Evolutionary conservation across 2,888 invertebrate species (phyloP).

Genomic region (Orthonevra nobilis): DNA sequence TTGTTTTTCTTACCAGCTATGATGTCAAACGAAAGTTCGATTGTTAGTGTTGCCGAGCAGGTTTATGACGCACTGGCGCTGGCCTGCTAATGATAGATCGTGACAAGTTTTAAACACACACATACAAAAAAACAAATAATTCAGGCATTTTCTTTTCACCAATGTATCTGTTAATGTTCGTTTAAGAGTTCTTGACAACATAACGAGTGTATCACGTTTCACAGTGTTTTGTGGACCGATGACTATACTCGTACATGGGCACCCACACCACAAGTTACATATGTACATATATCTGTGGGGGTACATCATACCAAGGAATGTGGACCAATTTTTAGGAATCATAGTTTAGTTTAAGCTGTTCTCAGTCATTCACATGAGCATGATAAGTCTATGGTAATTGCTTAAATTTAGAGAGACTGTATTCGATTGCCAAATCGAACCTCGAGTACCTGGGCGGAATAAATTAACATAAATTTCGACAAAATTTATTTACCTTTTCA

Average conservation of each 20-base stretch:
- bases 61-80: slow-evolving; percentile 38
- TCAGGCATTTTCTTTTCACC: slow-evolving; percentile 7
- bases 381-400: too few species aligned
- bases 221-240: slow-evolving; percentile 1
- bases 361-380: too few species aligned
- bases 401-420: too few species aligned
- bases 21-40: slow-evolving; percentile 45
- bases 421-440: too few species aligned
- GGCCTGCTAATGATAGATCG: slow-evolving; percentile 28
- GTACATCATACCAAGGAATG: too few species aligned
- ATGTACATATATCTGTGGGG: too few species aligned
- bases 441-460: too few species aligned
- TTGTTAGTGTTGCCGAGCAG: background rate
- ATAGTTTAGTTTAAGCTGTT: too few species aligned
- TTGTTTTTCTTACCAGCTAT: too few species aligned
- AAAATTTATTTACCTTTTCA: background rate
- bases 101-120: too few species aligned
- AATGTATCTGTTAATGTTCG: slow-evolving; percentile 3
- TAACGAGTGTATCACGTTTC: slow-evolving; percentile 31
- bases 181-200: background rate
- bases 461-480: background rate
- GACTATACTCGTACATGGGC: background rate
- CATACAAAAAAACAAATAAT: too few species aligned
- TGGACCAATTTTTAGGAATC: too few species aligned
- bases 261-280: background rate